A percentile compares a stretch with the other conserved stretches of the same genome.
phyloP scores from a whole-genome alignment of 2,113 vertebrate species.

The Sinocyclocheilus rhinocerous region DNA sequence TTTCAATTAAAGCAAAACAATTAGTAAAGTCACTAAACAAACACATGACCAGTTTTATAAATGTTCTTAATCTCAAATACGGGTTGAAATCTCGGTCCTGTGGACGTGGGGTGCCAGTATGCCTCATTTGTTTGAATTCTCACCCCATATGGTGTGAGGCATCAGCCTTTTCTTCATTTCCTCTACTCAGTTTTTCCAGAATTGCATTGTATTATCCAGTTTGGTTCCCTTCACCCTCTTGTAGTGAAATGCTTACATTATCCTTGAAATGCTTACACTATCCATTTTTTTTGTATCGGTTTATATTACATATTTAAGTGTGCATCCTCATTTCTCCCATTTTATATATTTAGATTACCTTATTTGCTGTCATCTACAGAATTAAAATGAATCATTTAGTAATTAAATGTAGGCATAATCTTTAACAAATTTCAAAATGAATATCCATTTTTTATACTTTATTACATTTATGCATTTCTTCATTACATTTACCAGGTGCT shows the following conservation, averaged over 20 bases:
- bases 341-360: no score
- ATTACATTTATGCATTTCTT: no score
- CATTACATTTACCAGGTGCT: no score
- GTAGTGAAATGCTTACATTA: neutral
- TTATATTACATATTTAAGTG: neutral
- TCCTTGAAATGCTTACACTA: no score
- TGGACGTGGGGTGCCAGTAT: slow-evolving; percentile 65
- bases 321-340: no score
- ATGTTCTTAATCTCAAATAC: slow-evolving; percentile 62
- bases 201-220: neutral
- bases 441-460: no score
- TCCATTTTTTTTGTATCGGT: neutral
- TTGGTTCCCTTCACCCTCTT: neutral
- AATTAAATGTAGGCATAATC: no score
- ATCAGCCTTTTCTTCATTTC: slow-evolving; percentile 31
- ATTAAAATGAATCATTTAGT: no score
- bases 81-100: slow-evolving; percentile 63
- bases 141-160: slow-evolving; percentile 70
- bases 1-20: slow-evolving; percentile 28
- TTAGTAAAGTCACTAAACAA: slow-evolving; percentile 44
- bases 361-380: no score
- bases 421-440: no score
- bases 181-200: slow-evolving; percentile 27
- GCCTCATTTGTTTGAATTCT: slow-evolving; percentile 73
- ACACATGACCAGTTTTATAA: slow-evolving; percentile 32